Conservation (phyloP, 2,888 invertebrate species). For the Mythimna loreyi region DNA sequence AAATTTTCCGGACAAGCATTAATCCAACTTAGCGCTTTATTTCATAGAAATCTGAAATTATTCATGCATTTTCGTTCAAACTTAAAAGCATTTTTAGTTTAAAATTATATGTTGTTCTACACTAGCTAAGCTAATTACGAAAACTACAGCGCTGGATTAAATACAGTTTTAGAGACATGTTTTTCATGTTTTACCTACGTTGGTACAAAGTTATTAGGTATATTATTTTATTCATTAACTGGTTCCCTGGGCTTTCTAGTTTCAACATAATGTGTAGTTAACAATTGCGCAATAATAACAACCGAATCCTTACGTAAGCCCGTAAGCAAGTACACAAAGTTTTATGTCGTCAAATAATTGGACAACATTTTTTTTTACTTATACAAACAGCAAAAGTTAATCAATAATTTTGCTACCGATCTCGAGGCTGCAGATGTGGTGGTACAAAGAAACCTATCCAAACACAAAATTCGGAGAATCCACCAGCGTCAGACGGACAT, state of each 20-base stretch:
- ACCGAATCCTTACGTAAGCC: no score
- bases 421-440: background rate
- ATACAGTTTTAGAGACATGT: constrained; percentile 8
- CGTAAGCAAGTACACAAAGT: no score
- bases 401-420: background rate
- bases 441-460: constrained; percentile 9
- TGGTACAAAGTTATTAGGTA: constrained; percentile 1
- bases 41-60: background rate
- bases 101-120: background rate
- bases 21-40: background rate
- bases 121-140: constrained; percentile 12
- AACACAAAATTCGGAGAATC: constrained; percentile 23
- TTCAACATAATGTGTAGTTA: no score
- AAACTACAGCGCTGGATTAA: constrained; percentile 9
- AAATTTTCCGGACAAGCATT: background rate
- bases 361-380: no score
- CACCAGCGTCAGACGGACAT: constrained; percentile 6
- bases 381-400: no score
- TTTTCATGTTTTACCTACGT: background rate
- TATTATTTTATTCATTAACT: background rate
- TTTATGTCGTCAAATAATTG: no score
- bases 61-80: background rate
- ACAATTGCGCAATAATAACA: no score
- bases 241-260: background rate
- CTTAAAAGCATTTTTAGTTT: constrained; percentile 8